Percentiles rank a stretch among this genome's conserved stretches.
phyloP scores from a whole-genome alignment of 2,888 invertebrate species.

The Xanthorhoe spadicearia region DNA sequence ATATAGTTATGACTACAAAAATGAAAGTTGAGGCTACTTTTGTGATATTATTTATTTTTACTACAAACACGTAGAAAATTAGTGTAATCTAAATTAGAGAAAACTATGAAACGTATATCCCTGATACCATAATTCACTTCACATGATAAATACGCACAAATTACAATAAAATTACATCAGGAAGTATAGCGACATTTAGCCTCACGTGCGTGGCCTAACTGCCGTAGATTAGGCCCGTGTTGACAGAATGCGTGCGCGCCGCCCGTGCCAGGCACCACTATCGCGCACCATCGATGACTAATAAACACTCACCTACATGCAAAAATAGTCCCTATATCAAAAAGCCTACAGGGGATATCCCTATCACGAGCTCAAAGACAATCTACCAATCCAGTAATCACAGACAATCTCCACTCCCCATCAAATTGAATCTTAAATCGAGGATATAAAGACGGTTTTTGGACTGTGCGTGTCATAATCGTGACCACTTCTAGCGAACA shows the following conservation, averaged over 20 bases:
- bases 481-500: slow-evolving; percentile 82
- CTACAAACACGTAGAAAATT: neutral
- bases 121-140: slow-evolving; percentile 67
- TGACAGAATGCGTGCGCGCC: slow-evolving; percentile 84
- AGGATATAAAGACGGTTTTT: slow-evolving; percentile 55
- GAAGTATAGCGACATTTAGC: slow-evolving; percentile 79
- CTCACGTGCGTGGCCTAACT: slow-evolving; percentile 83
- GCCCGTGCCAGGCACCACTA: slow-evolving; percentile 79
- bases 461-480: slow-evolving; percentile 62
- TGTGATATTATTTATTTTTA: neutral
- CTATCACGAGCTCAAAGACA: slow-evolving; percentile 40
- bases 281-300: slow-evolving; percentile 85
- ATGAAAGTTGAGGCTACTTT: neutral
- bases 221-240: slow-evolving; percentile 84
- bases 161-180: slow-evolving; percentile 79
- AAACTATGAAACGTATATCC: neutral
- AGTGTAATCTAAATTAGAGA: neutral
- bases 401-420: slow-evolving; percentile 55
- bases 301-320: slow-evolving; percentile 65
- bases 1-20: neutral
- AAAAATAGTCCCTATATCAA: slow-evolving; percentile 37
- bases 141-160: slow-evolving; percentile 84
- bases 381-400: slow-evolving; percentile 63
- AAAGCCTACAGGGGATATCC: slow-evolving; percentile 33
- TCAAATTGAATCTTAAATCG: slow-evolving; percentile 53